phyloP scores from a whole-genome alignment of 2,113 vertebrate species.

The Triplophysa dalaica region DNA sequence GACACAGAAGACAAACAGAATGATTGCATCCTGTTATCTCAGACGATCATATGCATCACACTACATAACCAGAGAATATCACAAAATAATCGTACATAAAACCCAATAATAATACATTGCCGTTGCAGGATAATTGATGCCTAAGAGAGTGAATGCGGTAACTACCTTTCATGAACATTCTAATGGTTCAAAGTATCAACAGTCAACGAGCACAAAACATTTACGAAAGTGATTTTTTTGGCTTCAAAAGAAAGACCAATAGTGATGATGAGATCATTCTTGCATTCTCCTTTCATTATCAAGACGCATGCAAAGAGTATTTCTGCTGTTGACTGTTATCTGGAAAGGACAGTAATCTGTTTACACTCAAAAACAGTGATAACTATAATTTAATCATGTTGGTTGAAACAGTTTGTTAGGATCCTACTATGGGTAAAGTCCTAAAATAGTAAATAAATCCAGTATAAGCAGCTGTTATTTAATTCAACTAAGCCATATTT shows the following conservation, averaged over 20 bases:
- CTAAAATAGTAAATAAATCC: constrained; percentile 5
- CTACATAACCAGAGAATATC: neutral
- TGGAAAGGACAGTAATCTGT: constrained; percentile 13
- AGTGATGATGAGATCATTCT: constrained; percentile 33
- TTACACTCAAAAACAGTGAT: constrained; percentile 19
- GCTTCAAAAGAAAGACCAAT: constrained; percentile 11
- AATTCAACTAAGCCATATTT: neutral
- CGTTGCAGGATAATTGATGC: neutral
- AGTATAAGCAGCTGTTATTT: neutral
- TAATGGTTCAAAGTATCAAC: neutral
- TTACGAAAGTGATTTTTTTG: constrained; percentile 8
- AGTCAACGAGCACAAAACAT: neutral
- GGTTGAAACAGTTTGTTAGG: constrained; percentile 20
- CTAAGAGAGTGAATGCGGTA: neutral
- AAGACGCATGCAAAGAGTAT: constrained; percentile 25
- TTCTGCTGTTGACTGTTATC: constrained; percentile 24
- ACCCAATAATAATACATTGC: constrained; percentile 7
- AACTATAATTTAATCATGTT: constrained; percentile 9
- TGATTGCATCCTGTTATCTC: neutral
- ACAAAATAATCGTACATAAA: neutral
- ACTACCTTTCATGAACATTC: constrained; percentile 2
- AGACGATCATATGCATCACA: constrained; percentile 6
- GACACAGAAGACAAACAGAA: neutral
- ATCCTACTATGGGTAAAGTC: constrained; percentile 2
- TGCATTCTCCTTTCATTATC: constrained; percentile 33